A percentile compares a stretch with the other conserved stretches of the same genome.
Conservation (phyloP, 2,888 invertebrate species). For the Apotomis capreana region DNA sequence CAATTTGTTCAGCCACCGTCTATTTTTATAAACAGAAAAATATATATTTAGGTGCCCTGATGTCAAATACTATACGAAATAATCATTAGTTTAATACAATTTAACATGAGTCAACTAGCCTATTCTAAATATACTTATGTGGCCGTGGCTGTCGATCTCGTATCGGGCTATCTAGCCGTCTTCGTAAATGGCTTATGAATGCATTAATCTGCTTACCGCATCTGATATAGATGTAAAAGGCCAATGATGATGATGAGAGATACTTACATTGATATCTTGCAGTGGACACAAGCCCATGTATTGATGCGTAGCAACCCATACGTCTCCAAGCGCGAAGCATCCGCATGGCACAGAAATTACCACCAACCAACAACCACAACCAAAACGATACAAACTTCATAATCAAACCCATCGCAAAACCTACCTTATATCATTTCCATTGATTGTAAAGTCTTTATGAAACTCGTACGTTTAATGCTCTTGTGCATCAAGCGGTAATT, state of each 20-base stretch:
- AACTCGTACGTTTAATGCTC: background rate
- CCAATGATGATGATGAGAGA: background rate
- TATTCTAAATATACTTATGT: too few relatives aligned
- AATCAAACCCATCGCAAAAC: background rate
- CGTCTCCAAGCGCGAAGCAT: constrained; percentile 49
- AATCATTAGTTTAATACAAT: too few relatives aligned
- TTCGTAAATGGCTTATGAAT: too few relatives aligned
- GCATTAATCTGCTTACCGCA: too few relatives aligned
- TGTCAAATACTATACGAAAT: too few relatives aligned
- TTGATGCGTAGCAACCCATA: constrained; percentile 49
- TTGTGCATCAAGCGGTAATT: background rate
- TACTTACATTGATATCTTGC: constrained; percentile 15
- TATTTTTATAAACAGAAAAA: too few relatives aligned
- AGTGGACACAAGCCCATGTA: constrained; percentile 26
- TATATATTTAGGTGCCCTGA: too few relatives aligned
- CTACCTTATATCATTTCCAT: background rate
- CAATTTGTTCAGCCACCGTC: too few relatives aligned
- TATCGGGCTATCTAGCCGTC: too few relatives aligned
- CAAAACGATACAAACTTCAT: constrained; percentile 19
- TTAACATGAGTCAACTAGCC: too few relatives aligned
- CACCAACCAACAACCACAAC: constrained; percentile 48
- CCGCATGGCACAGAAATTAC: constrained; percentile 54
- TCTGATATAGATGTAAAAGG: too few relatives aligned
- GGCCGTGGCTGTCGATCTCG: too few relatives aligned
- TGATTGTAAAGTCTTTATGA: background rate